phyloP scores from a whole-genome alignment of 2,797 vertebrate genomes.

The Eulemur coronatus region DNA sequence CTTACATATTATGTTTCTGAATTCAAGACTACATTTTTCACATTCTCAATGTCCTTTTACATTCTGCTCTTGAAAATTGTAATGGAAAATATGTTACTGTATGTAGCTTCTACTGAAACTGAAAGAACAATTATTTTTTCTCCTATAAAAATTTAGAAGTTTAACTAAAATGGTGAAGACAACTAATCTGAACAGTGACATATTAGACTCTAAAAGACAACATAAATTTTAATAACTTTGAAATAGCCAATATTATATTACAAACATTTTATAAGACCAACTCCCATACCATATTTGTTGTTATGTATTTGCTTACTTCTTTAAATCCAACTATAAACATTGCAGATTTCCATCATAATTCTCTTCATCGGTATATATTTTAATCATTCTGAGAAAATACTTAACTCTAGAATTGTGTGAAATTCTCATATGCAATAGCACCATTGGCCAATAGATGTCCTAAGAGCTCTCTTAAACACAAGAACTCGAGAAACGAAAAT shows the following conservation, averaged over 20 bases:
- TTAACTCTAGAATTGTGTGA: not conserved
- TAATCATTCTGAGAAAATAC: not conserved
- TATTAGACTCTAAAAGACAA: not conserved
- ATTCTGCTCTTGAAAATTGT: not conserved
- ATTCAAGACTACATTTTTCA: not conserved
- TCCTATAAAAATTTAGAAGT: not conserved
- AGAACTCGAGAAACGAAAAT: not conserved
- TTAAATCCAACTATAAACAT: not conserved
- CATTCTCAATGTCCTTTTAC: not conserved
- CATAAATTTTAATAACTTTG: not conserved
- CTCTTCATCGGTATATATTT: not conserved
- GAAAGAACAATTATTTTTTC: not conserved
- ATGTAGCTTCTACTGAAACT: not conserved
- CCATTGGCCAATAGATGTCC: constrained; percentile 83
- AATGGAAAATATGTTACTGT: not conserved
- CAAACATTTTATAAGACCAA: not conserved
- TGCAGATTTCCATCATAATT: not conserved
- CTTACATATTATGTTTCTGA: not conserved
- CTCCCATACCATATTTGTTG: not conserved
- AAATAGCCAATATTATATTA: not conserved
- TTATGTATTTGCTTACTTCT: constrained; percentile 12
- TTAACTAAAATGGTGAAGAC: not conserved
- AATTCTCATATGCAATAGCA: constrained; percentile 76
- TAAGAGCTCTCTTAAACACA: constrained; percentile 82
- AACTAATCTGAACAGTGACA: not conserved